A percentile compares a stretch with the other conserved stretches of the same genome.
Conservation (phyloP, 2,797 vertebrate genomes). For the Ctenopoma kingsleyae region DNA sequence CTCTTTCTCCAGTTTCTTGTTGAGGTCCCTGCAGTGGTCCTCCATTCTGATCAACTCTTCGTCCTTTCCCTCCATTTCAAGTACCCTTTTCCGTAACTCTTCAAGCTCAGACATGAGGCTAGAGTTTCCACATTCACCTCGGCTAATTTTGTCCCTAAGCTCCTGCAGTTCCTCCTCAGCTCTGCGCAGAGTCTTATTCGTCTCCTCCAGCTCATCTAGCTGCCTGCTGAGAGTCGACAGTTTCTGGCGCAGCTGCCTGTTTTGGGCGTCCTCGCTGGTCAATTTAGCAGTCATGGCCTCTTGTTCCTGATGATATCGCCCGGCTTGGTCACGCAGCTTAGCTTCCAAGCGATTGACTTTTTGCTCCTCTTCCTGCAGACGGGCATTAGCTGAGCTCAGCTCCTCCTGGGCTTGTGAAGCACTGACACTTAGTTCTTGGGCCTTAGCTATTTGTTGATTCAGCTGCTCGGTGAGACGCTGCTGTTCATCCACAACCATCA, state of each 20-base stretch:
- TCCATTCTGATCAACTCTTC: slow-evolving; percentile 96
- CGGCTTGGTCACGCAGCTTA: slow-evolving; percentile 86
- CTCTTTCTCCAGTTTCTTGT: slow-evolving; percentile 94
- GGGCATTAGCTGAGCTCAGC: slow-evolving; percentile 85
- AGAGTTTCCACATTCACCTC: slow-evolving; percentile 90
- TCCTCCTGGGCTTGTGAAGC: slow-evolving; percentile 88
- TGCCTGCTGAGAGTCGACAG: slow-evolving; percentile 91
- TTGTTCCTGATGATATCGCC: slow-evolving; percentile 87
- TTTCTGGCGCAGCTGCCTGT: slow-evolving; percentile 91
- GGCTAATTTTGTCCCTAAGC: slow-evolving; percentile 92
- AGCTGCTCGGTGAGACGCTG: slow-evolving; percentile 92
- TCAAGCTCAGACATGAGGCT: slow-evolving; percentile 92
- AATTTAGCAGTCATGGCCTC: slow-evolving; percentile 93
- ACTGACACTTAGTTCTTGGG: slow-evolving; percentile 87
- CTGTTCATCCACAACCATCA: slow-evolving; percentile 97
- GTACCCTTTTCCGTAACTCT: slow-evolving; percentile 91
- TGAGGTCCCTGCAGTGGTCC: slow-evolving; percentile 94
- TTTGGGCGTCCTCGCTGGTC: slow-evolving; percentile 93
- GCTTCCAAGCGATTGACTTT: slow-evolving; percentile 89
- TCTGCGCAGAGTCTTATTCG: slow-evolving; percentile 91
- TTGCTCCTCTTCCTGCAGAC: slow-evolving; percentile 88
- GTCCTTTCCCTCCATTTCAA: slow-evolving; percentile 98
- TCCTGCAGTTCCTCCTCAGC: slow-evolving; percentile 96
- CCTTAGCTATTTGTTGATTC: slow-evolving; percentile 88
- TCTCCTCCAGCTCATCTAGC: slow-evolving; percentile 95